Conservation (phyloP, 2,797 vertebrate genomes). For the Sebastolobus alascanus region DNA sequence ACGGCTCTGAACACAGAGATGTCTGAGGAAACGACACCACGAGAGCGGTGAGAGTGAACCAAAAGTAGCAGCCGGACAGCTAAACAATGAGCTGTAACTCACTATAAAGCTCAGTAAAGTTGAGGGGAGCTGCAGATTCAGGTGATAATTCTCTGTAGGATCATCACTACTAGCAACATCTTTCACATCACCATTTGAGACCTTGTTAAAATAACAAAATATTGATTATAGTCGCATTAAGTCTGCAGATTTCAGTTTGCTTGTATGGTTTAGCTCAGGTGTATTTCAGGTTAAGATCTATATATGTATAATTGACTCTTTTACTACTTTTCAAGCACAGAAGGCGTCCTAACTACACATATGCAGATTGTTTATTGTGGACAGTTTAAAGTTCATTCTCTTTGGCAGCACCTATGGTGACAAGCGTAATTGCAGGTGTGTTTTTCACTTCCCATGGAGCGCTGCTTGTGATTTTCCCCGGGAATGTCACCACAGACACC, state of each 20-base stretch:
- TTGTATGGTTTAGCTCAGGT: background rate
- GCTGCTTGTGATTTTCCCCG: background rate
- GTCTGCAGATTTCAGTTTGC: background rate
- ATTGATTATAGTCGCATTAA: background rate
- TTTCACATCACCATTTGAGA: background rate
- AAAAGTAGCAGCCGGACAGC: no score
- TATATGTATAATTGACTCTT: background rate
- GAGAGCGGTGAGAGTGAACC: no score
- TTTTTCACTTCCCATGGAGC: background rate
- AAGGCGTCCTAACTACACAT: background rate
- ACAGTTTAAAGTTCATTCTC: background rate
- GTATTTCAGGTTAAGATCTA: background rate
- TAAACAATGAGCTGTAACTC: background rate
- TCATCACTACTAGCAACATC: no score
- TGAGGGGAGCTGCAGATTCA: no score
- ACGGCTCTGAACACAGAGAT: no score
- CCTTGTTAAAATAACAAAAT: background rate
- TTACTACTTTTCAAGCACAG: background rate
- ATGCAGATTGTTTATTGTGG: background rate
- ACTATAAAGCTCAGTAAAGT: background rate
- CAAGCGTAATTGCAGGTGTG: background rate
- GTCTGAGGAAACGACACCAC: no score
- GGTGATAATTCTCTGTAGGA: no score
- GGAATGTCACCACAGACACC: background rate
- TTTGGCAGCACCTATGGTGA: background rate